Evolutionary conservation across 2,797 vertebrate genomes (phyloP).

Genomic region (Enteromius paludinosus): DNA sequence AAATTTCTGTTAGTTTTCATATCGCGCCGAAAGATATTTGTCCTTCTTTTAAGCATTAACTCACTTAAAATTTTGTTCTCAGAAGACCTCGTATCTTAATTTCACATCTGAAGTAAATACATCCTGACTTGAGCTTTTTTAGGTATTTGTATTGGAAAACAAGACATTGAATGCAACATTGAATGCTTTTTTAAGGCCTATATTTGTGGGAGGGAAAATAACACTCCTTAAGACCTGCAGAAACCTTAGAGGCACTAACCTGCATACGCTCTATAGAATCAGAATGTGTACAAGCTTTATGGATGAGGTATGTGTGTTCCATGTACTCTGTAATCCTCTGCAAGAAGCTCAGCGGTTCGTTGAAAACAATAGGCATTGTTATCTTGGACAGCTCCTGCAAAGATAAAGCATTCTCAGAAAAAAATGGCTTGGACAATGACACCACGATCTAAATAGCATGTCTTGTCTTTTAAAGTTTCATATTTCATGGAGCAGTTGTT

Average conservation of each 20-base stretch:
- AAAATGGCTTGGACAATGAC: background rate
- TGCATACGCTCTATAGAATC: slow-evolving; percentile 93
- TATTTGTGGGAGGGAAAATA: background rate
- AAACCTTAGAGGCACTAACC: slow-evolving; percentile 70
- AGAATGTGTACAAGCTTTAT: slow-evolving; percentile 84
- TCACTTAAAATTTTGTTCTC: background rate
- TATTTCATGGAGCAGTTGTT: background rate
- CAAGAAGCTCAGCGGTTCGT: slow-evolving; percentile 96
- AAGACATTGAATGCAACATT: background rate
- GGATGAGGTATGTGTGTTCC: slow-evolving; percentile 95
- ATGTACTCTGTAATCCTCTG: slow-evolving; percentile 97
- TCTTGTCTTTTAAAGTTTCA: background rate
- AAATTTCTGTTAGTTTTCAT: background rate
- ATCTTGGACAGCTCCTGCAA: slow-evolving; percentile 95
- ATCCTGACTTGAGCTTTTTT: background rate
- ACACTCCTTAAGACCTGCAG: background rate
- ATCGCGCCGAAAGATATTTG: background rate
- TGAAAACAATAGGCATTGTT: slow-evolving; percentile 96
- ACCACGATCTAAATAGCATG: background rate
- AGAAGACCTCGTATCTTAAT: background rate
- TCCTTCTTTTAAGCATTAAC: background rate
- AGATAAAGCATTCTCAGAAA: slow-evolving; percentile 2
- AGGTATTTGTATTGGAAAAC: background rate
- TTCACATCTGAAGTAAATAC: background rate
- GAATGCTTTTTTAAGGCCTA: background rate